Evolutionary conservation across 2,797 vertebrate genomes (phyloP), one percentile per base, ranked within the genome.

Genomic region (Paedocypris micromegethes): DNA sequence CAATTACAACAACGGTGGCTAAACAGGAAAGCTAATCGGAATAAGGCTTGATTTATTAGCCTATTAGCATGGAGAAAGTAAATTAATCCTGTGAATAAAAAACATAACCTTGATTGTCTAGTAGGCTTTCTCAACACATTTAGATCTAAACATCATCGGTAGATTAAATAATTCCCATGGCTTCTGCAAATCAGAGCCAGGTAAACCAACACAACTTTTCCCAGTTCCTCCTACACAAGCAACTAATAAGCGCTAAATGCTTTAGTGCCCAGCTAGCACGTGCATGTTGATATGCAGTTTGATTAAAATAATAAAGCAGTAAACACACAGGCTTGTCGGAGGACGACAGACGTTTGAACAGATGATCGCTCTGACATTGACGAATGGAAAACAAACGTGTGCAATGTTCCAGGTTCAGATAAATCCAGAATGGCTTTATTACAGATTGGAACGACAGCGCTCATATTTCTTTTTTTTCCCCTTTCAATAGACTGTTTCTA

Each of bases 341-440:
- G 51, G 38, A 8, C 56, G 77, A 71, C 85, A 86, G 82, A 85
- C 84, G 81, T 76, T 75, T n/a, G 51, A 79, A 72, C 84, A 84
- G 81, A 84, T 84, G 80, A 86, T 78, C 65, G 68, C 64, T 56
- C 54, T 76, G 79, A 81, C 81, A 79, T 82, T 85, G 78, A 82
- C 79, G 60, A 47, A 70, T 64, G 46, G 64, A 81, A 81, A 75
- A 72, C 64, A 75, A 78, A 37, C 64, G 49, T 60, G 58, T 73
- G 73, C 77, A 62, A 52, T 54, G 65, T 66, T 72, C 49, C 71
- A 64, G 65, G 61, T 66, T 73, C 60, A 58, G 66, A 64, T 56
- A 56, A 72, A 75, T 72, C 45, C 45, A 58, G 3, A 50, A 56
- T 45, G 42, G 38, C 65, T 47, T 76, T 72, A 64, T 49, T 45